These are phyloP conservation scores for Tangara arthus DNA, from an alignment of 2,797 vertebrate genomes.

Conservation along the genomic window DNA sequence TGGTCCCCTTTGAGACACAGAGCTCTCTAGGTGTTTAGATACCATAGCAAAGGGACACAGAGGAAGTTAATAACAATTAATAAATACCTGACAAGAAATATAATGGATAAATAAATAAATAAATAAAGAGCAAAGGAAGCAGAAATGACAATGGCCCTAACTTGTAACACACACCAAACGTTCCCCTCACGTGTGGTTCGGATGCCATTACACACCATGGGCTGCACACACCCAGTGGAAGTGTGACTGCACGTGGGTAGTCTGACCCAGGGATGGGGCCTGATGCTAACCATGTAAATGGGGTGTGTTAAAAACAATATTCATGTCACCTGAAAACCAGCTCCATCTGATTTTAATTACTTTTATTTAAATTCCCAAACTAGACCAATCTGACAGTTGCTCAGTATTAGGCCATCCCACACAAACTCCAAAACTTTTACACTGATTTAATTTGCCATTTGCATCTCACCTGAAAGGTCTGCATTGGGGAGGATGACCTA, in stretches of 20 bases:
- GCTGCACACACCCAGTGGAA: background rate
- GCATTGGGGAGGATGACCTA: background rate
- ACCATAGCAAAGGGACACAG: background rate
- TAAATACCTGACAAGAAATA: background rate
- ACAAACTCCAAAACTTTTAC: background rate
- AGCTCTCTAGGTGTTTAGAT: background rate
- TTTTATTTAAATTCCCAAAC: background rate
- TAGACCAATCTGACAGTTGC: background rate
- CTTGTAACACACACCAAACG: background rate
- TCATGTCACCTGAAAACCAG: background rate
- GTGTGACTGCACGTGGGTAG: background rate
- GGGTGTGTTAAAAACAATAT: background rate
- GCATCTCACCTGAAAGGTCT: background rate
- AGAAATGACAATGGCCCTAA: background rate
- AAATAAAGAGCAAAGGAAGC: background rate
- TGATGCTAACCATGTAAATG: background rate
- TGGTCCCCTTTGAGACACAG: background rate
- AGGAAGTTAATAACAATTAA: background rate
- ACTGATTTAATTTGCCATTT: background rate
- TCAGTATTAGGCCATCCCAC: background rate
- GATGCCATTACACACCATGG: background rate
- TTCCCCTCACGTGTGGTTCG: background rate
- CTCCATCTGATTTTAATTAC: background rate
- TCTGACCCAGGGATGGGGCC: background rate
- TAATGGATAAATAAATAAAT: background rate